Base-by-base conservation (phyloP, 2,797 vertebrate genomes). In the Sebastes nivosus region DNA sequence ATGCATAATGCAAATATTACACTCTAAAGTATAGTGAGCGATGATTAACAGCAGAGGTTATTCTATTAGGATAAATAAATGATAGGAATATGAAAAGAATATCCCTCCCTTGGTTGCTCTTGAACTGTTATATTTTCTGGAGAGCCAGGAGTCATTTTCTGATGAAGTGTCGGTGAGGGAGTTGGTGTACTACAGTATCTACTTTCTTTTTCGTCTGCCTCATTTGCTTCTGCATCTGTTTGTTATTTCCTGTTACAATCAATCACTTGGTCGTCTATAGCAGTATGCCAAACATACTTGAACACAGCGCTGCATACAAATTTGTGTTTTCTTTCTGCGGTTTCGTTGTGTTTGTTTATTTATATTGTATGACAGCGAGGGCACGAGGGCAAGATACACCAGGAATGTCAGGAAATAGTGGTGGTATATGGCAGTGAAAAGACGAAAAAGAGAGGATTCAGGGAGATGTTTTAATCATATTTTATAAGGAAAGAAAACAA, bases 301-400 rank as follows among this genome's bases (percentile, higher is more conserved):
- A 46, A 50, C 20, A 9, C 54, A 16, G 34, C 20, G 6, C 29
- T 60, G 38, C 6, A n/a, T 25, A 11, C 8, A 25, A 20, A 59
- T 72, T 57, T 11, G 6, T 22, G 61, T 22, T 64, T 22, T 20
- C 20, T 70, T 36, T 38, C 16, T 67, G 27, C 52, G 25, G 25
- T 42, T 63, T 71, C n/a, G 50, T 72, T 73, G 22, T 70, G 24
- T 67, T 64, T 78, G 42, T 67, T 68, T 54, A n/a, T 59, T 70
- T 70, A 13, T 18, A 32, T 6, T 59, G 2, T 27, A 16, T 73
- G 34, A 38, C 55, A 16, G 4, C 8, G 10, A 67, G n/a, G 24
- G 32, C 50, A 2, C 20, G 50, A 8, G 22, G 12, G 1, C 4
- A 2, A 63, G 63, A 50, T 57, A 55, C 63, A 67, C 38, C 55